Evolutionary conservation across 1,140 invertebrate genomes (phyloP).

Genomic region (Dendrolimus punctatus): DNA sequence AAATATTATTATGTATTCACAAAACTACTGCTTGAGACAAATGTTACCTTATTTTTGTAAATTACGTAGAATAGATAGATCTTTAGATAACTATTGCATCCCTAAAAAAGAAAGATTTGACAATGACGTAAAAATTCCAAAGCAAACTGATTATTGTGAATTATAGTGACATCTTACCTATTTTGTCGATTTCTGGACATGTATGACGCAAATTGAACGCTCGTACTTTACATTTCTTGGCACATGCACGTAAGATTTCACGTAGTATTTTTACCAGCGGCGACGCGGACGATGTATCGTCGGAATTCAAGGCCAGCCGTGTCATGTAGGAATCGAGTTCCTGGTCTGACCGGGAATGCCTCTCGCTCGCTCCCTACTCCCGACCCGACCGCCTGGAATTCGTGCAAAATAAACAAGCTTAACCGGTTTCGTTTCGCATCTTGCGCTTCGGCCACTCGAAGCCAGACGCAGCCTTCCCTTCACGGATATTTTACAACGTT

Average conservation of each 20-base stretch:
- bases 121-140: conserved; percentile 1
- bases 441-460: conserved; percentile 45
- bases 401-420: conserved; percentile 68
- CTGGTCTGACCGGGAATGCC: conserved; percentile 52
- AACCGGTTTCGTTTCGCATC: conserved; percentile 55
- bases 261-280: conserved; percentile 18
- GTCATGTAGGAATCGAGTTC: conserved; percentile 43
- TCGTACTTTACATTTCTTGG: conserved; percentile 8
- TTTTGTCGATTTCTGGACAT: conserved; percentile 1
- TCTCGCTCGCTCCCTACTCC: conserved; percentile 37
- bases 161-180: conserved; percentile 5
- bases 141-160: not conserved
- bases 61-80: too few relatives aligned
- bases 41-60: too few relatives aligned
- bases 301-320: conserved; percentile 51
- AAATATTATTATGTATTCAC: too few relatives aligned
- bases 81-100: too few relatives aligned
- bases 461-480: conserved; percentile 39
- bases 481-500: conserved; percentile 15
- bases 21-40: too few relatives aligned
- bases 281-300: conserved; percentile 17
- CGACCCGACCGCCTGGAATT: conserved; percentile 47
- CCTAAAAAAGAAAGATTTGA: too few relatives aligned
- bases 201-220: conserved; percentile 14
- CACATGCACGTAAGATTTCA: conserved; percentile 13